Conservation (phyloP, 2,113 vertebrate genomes). For the human region GRCh38 chr9:6779501-6780000, state of each 20-base stretch:
- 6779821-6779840: background rate
- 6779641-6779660: background rate
- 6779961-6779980: too few species aligned
- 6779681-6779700: background rate
- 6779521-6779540: background rate
- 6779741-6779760: background rate
- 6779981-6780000: too few species aligned
- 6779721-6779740: background rate
- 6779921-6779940: too few species aligned
- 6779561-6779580: background rate
- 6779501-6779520: background rate
- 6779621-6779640: background rate
- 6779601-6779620: background rate
- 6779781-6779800: background rate
- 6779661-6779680: background rate
- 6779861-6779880: background rate
- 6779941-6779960: too few species aligned
- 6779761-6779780: constrained; percentile 12
- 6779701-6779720: background rate
- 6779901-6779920: too few species aligned
- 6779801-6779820: background rate
- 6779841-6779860: background rate
- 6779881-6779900: background rate
- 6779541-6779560: background rate
- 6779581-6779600: background rate